phyloP scores from a whole-genome alignment of 2,113 vertebrate species.

The Neolamprologus variostigma region DNA sequence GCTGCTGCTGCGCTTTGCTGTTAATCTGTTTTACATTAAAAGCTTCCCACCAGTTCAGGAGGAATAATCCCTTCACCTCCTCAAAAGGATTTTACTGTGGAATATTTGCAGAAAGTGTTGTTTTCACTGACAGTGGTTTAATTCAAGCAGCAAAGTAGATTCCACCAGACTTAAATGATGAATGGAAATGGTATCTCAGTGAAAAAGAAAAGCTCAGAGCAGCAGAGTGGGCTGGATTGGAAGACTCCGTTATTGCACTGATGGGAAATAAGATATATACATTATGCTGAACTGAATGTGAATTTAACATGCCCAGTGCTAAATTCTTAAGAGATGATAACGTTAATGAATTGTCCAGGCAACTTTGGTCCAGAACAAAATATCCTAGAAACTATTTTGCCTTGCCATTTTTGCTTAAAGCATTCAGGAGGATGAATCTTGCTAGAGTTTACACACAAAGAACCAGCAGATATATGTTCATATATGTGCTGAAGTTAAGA shows the following conservation, averaged over 20 bases:
- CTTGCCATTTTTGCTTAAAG: background rate
- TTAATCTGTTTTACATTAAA: slow-evolving; percentile 12
- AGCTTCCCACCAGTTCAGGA: background rate
- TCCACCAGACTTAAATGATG: background rate
- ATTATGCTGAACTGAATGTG: background rate
- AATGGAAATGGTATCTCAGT: background rate
- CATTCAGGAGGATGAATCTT: background rate
- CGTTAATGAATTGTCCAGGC: background rate
- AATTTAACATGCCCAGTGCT: background rate
- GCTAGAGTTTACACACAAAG: background rate
- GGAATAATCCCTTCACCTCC: background rate
- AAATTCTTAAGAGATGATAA: background rate
- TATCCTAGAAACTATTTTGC: background rate
- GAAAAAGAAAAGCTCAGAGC: background rate
- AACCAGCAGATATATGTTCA: background rate
- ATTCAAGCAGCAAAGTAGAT: background rate
- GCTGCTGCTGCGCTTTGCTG: background rate
- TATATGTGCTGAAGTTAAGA: background rate
- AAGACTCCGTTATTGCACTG: background rate
- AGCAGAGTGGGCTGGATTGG: background rate
- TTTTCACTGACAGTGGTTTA: background rate
- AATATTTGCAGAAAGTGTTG: background rate
- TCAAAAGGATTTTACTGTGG: background rate
- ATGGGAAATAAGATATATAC: background rate
- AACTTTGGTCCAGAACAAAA: background rate